Evolutionary conservation across 2,888 invertebrate genomes (phyloP), one percentile per base, ranked within the genome.

Genomic region (Hetaerina titia): DNA sequence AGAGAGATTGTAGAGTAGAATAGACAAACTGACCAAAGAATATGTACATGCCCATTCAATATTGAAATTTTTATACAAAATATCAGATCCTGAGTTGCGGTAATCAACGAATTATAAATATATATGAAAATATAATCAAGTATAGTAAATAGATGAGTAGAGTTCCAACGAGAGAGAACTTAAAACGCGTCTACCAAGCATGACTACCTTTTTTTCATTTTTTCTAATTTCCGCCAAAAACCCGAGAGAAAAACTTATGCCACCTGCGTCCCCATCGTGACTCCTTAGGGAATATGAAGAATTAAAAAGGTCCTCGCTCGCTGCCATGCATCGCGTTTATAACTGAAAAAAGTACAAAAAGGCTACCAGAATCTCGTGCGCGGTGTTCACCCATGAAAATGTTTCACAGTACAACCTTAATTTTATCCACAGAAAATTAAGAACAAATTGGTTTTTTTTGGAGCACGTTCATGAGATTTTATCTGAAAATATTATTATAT

Each of bases 271-370:
- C 63, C 64, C 74, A 22, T n/a, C 6, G 69, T 22, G 56, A 5
- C n/a, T 89, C n/a, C 92, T 45, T 56, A 11, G 69, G 69, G 92
- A 56, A 45, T 64, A 64, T 31, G 69, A 6, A 69, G 45, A 69
- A 92, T 92, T 92, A 92, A 25, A 56, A 25, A 22, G 56, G 69
- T 60, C 69, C 92, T 74, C 92, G 56, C 69, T 74, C 69, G 92
- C 74, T 81, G 31, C 81, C 81, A 81, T 31, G 81, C 81, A 31
- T 81, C 81, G 81, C 81, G 31, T 81, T 81, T 81, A 81, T 31
- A 69, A 81, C 31, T 81, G 31, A 11, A 81, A 81, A 81, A 81
- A 15, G 13, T 31, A 81, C 25, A 81, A 25, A 13, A 81, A 13
- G 81, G 31, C 69, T 8, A 6, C 81, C 81, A 13, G 22, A 25